A percentile compares a stretch with the other conserved stretches of the same genome.
phyloP scores from a whole-genome alignment of 2,113 vertebrate species.

The Neomonachus schauinslandi region DNA sequence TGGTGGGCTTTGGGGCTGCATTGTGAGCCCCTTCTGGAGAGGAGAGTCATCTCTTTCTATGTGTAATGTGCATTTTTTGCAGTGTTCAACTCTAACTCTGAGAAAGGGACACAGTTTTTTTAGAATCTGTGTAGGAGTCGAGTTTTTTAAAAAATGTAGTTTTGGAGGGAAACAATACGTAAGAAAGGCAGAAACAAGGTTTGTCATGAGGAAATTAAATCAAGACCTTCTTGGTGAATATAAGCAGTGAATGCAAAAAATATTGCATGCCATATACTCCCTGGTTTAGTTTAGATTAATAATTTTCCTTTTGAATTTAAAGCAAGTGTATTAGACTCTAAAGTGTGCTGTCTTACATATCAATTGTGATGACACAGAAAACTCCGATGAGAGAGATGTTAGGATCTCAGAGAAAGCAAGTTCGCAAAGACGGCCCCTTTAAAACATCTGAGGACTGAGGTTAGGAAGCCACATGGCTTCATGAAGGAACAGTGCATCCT shows the following conservation, averaged over 20 bases:
- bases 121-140: not conserved
- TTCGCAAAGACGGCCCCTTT: slow-evolving; percentile 18
- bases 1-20: slow-evolving; percentile 39
- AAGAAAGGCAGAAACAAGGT: not conserved
- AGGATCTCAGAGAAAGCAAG: slow-evolving; percentile 5
- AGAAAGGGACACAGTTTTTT: not conserved
- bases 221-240: not conserved
- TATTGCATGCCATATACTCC: not conserved
- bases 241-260: slow-evolving; percentile 33
- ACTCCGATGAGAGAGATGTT: not conserved
- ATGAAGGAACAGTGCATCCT: not conserved
- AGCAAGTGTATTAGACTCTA: slow-evolving; percentile 4
- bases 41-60: not conserved
- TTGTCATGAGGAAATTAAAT: slow-evolving; percentile 40
- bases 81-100: slow-evolving; percentile 1
- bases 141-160: not conserved
- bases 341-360: not conserved
- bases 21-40: not conserved
- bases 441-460: not conserved
- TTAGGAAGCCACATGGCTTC: slow-evolving; percentile 21
- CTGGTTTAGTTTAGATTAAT: not conserved
- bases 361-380: not conserved
- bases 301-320: not conserved
- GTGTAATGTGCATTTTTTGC: slow-evolving; percentile 3
- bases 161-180: not conserved